These are phyloP conservation scores for Cranoglanis bouderius DNA, from an alignment of 2,113 vertebrate species.

Conservation along the genomic window DNA sequence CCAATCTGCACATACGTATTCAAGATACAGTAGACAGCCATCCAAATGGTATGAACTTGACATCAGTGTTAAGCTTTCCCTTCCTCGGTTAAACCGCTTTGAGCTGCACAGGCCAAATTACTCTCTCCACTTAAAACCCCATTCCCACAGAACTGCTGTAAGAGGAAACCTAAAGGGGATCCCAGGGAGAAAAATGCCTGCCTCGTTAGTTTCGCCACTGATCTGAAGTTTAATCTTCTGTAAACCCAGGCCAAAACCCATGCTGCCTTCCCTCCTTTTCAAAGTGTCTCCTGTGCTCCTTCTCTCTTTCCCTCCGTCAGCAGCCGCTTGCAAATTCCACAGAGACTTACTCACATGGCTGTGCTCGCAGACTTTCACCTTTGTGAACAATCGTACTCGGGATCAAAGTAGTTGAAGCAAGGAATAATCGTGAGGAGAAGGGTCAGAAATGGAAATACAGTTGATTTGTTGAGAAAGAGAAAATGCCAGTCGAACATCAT, in stretches of 20 bases:
- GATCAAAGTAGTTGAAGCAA: slow-evolving; percentile 47
- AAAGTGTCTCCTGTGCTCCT: slow-evolving; percentile 1
- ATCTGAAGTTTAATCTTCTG: slow-evolving; percentile 54
- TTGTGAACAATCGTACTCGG: slow-evolving; percentile 32
- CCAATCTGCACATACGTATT: background rate
- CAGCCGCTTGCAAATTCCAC: slow-evolving; percentile 52
- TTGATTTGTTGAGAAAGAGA: background rate
- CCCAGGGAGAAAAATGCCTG: slow-evolving; percentile 33
- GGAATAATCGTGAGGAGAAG: slow-evolving; percentile 1
- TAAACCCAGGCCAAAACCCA: slow-evolving; percentile 38
- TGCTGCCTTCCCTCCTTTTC: background rate
- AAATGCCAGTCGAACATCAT: background rate
- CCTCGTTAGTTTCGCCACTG: slow-evolving; percentile 39
- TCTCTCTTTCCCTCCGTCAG: slow-evolving; percentile 23
- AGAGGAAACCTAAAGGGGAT: slow-evolving; percentile 41
- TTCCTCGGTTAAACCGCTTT: background rate
- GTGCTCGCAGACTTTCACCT: slow-evolving; percentile 45
- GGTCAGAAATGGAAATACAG: slow-evolving; percentile 15
- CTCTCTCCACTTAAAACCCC: background rate
- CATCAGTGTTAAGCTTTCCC: background rate
- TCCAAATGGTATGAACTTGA: background rate
- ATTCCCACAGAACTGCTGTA: slow-evolving; percentile 40
- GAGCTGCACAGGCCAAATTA: background rate
- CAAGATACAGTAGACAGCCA: background rate
- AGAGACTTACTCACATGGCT: slow-evolving; percentile 43